These are phyloP conservation scores for Monopis laevigella DNA, from an alignment of 2,888 invertebrate genomes.

Conservation along the genomic window DNA sequence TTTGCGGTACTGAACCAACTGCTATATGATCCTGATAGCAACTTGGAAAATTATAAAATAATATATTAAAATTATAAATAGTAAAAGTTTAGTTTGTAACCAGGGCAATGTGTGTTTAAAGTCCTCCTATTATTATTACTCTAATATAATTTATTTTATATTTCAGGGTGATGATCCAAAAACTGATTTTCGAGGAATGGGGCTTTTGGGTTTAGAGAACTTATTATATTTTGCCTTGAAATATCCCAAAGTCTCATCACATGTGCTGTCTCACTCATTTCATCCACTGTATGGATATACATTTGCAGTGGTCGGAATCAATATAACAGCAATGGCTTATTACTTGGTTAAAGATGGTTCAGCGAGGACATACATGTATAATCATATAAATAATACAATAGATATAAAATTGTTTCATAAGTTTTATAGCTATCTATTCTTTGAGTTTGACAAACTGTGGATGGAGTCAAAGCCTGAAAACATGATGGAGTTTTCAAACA, in stretches of 20 bases:
- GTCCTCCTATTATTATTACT: too few species aligned
- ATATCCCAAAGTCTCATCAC: conserved; percentile 80
- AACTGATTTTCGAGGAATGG: conserved; percentile 99
- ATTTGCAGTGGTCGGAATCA: conserved; percentile 93
- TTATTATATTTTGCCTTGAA: conserved; percentile 86
- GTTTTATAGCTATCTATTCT: conserved; percentile 93
- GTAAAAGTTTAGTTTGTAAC: too few species aligned
- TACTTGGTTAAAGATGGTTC: conserved; percentile 81
- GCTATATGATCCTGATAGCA: too few species aligned
- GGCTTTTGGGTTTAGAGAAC: conserved; percentile 91
- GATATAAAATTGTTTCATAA: conserved; percentile 85
- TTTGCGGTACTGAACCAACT: too few species aligned
- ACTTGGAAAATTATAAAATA: too few species aligned
- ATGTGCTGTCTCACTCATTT: conserved; percentile 86
- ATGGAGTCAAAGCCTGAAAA: conserved; percentile 88
- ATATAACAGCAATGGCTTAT: conserved; percentile 91
- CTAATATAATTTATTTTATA: conserved; percentile 6
- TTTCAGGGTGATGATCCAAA: conserved; percentile 94
- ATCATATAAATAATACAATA: conserved; percentile 74
- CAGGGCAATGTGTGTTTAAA: too few species aligned
- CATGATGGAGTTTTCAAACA: conserved; percentile 95
- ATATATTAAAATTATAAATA: too few species aligned
- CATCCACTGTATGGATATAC: conserved; percentile 92
- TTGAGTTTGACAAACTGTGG: conserved; percentile 96
- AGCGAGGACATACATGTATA: conserved; percentile 93